phyloP scores from a whole-genome alignment of 2,113 vertebrate species.

The Eira barbara region DNA sequence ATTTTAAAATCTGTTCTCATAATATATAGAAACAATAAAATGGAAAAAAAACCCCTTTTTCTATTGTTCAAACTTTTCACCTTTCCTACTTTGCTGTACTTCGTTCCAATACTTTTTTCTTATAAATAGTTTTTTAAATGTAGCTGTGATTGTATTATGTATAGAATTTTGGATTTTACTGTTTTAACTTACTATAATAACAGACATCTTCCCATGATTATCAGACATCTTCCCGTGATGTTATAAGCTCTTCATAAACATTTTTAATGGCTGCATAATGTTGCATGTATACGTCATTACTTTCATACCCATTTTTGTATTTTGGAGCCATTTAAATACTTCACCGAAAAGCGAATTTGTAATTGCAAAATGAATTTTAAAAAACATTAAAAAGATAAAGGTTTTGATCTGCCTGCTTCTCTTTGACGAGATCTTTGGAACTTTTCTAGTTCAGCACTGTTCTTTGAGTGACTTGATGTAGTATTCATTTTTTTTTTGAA shows the following conservation, averaged over 20 bases:
- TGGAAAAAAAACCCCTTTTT: neutral
- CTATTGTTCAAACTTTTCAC: neutral
- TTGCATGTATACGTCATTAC: neutral
- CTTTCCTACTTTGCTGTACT: neutral
- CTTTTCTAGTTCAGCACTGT: neutral
- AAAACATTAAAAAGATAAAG: neutral
- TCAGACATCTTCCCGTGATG: neutral
- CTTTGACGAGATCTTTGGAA: neutral
- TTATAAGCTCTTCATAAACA: neutral
- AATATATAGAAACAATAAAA: neutral
- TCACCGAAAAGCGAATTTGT: neutral
- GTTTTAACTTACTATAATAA: neutral
- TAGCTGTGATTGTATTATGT: neutral
- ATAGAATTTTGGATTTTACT: neutral
- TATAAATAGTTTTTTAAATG: neutral
- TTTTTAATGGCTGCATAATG: neutral
- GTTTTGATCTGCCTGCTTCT: neutral
- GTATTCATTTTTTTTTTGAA: neutral
- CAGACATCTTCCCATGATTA: neutral
- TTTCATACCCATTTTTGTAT: neutral
- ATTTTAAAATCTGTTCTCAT: neutral
- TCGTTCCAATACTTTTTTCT: neutral
- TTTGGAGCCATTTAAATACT: neutral
- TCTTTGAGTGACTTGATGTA: neutral
- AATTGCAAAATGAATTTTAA: neutral